Percentiles rank a stretch among this genome's conserved stretches.
phyloP scores from a whole-genome alignment of 2,888 invertebrate genomes.

The Agrochola macilenta region DNA sequence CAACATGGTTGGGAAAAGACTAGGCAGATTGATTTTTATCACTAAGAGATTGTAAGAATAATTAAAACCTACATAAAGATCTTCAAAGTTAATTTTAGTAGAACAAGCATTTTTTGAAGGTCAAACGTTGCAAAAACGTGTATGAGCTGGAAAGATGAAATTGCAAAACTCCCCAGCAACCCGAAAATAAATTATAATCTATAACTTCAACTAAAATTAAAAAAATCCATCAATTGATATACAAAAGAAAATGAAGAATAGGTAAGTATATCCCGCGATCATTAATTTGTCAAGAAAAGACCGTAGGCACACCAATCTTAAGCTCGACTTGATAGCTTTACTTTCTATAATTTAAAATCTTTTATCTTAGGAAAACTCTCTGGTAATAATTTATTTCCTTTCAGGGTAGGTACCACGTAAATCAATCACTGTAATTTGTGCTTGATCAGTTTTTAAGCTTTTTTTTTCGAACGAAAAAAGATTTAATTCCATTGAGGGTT shows the following conservation, averaged over 20 bases:
- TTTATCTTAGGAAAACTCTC: slow-evolving; percentile 59
- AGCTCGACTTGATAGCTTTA: slow-evolving; percentile 53
- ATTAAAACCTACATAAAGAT: no score
- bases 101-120: background rate
- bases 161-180: background rate
- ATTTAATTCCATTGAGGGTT: slow-evolving; percentile 29
- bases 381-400: slow-evolving; percentile 62
- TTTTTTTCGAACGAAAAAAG: slow-evolving; percentile 32
- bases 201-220: background rate
- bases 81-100: no score
- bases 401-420: slow-evolving; percentile 52
- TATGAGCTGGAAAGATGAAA: background rate
- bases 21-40: no score
- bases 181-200: background rate
- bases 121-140: background rate
- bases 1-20: no score
- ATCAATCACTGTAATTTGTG: slow-evolving; percentile 61
- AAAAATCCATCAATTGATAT: background rate
- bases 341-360: slow-evolving; percentile 61
- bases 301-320: slow-evolving; percentile 42
- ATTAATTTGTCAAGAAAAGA: slow-evolving; percentile 52
- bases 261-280: slow-evolving; percentile 14
- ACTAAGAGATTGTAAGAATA: no score
- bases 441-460: slow-evolving; percentile 49
- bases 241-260: slow-evolving; percentile 16